These are phyloP conservation scores for Chloroceryle inda DNA, from an alignment of 2,797 vertebrate species.

Conservation along the genomic window DNA sequence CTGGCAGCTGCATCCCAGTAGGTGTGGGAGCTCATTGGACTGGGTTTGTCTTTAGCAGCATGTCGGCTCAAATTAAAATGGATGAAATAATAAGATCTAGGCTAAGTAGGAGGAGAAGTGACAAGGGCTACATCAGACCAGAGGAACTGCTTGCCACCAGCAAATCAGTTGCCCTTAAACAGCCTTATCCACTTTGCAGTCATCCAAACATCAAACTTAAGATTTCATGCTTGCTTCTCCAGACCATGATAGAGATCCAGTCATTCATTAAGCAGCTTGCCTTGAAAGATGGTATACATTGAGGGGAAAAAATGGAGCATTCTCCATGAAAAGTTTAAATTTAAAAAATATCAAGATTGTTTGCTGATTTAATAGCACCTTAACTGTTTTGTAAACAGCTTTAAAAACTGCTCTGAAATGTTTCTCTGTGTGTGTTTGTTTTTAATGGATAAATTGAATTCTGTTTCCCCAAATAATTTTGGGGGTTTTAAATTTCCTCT, in stretches of 20 bases:
- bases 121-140: fast-evolving
- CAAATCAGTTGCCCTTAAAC: background rate
- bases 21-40: background rate
- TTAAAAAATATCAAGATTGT: background rate
- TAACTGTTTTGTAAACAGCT: background rate
- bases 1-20: background rate
- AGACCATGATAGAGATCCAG: background rate
- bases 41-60: background rate
- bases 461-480: background rate
- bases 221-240: background rate
- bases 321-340: background rate
- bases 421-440: background rate
- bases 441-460: background rate
- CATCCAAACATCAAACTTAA: background rate
- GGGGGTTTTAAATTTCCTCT: background rate
- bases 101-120: background rate
- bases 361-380: background rate
- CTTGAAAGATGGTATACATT: background rate
- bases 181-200: background rate
- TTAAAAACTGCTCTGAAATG: background rate
- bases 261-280: background rate
- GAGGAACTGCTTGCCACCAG: background rate
- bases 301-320: background rate
- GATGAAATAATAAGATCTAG: background rate
- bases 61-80: background rate